Evolutionary conservation across 2,113 vertebrate species (phyloP).

Genomic region (Callaeas wilsoni): DNA sequence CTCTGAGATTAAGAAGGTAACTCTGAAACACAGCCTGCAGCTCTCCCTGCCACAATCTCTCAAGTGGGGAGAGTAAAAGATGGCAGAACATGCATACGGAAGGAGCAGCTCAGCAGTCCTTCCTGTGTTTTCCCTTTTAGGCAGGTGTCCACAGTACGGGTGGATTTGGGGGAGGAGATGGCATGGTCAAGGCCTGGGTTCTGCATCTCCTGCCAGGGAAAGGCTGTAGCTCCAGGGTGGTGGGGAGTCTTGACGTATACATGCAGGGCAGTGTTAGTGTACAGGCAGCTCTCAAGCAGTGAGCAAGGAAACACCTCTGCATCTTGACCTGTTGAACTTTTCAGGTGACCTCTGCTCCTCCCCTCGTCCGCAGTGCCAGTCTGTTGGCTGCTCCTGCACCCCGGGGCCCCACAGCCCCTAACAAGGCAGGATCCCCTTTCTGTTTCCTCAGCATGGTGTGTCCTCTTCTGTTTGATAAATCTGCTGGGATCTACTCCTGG

Average conservation of each 20-base stretch:
- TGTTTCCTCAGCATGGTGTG: neutral
- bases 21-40: neutral
- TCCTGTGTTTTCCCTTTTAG: neutral
- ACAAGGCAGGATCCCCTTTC: conserved; percentile 49
- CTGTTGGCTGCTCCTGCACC: neutral
- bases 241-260: neutral
- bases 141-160: fast-evolving
- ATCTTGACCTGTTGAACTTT: neutral
- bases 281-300: neutral
- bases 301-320: neutral
- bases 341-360: conserved; percentile 7
- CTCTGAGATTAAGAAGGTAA: neutral
- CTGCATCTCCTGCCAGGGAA: neutral
- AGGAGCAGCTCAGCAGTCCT: neutral
- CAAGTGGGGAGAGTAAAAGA: neutral
- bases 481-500: neutral
- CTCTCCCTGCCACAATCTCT: neutral
- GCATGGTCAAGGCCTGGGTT: neutral
- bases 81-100: neutral
- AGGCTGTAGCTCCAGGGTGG: neutral
- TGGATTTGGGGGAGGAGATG: neutral
- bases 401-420: neutral
- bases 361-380: neutral
- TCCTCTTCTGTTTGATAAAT: neutral
- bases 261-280: neutral